Evolutionary conservation across 2,888 invertebrate species (phyloP).

Genomic region (Lasioglossum calceatum): DNA sequence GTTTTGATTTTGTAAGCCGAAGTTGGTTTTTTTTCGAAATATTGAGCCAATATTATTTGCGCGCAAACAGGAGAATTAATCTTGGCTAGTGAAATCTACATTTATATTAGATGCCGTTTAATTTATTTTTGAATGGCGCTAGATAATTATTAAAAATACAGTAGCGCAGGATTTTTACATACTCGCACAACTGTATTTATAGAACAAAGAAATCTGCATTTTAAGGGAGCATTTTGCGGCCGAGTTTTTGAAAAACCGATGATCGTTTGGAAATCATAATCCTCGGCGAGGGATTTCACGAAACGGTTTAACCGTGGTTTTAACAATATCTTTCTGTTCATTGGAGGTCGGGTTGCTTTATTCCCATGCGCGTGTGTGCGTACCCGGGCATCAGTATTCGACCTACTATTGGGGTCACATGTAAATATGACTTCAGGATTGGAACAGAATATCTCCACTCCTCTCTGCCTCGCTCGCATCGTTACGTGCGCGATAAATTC

Average conservation of each 20-base stretch:
- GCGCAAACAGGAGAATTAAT: not conserved
- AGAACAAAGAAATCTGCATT: not conserved
- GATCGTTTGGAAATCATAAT: not conserved
- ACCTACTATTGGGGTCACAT: conserved; percentile 47
- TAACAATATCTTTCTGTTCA: conserved; percentile 18
- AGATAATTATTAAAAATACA: too few species aligned
- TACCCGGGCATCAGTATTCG: conserved; percentile 35
- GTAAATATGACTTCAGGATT: conserved; percentile 51
- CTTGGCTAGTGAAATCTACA: not conserved
- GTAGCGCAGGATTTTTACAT: not conserved
- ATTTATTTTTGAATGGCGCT: too few species aligned
- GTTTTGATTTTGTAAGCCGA: not conserved
- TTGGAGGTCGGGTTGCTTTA: conserved; percentile 25
- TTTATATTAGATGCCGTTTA: not conserved
- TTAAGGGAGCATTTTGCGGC: not conserved
- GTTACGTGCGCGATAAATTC: conserved; percentile 39
- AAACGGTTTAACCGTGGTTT: conserved; percentile 21
- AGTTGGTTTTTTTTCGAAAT: too few species aligned
- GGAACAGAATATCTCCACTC: conserved; percentile 42
- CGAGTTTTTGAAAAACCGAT: not conserved
- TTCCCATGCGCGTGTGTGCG: conserved; percentile 12
- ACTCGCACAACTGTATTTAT: not conserved
- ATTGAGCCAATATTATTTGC: not conserved
- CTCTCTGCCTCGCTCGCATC: conserved; percentile 16
- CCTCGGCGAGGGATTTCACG: not conserved